Conservation (phyloP, 2,113 vertebrate species). For the Phylloscopus trochilus region DNA sequence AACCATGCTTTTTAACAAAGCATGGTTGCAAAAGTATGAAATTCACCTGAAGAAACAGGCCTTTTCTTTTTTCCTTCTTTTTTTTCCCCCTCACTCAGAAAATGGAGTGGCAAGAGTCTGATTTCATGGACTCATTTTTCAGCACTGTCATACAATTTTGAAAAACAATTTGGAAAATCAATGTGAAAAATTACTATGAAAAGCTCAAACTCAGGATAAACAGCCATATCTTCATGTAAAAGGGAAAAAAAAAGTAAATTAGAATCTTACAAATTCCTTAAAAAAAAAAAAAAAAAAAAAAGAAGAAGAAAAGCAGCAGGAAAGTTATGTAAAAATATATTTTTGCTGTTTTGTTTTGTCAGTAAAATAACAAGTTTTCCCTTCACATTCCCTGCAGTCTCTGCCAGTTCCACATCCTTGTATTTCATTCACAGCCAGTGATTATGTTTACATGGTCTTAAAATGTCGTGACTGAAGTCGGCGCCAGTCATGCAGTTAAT, state of each 20-base stretch:
- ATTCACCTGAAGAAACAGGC: neutral
- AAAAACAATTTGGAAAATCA: neutral
- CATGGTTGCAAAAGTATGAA: neutral
- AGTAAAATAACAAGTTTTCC: constrained; percentile 1
- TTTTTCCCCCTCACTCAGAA: neutral
- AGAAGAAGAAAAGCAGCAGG: neutral
- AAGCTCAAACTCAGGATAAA: neutral
- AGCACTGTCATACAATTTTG: neutral
- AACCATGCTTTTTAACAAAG: neutral
- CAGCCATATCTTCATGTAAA: neutral
- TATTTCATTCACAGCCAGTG: constrained; percentile 42
- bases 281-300: neutral
- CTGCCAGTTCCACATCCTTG: constrained; percentile 5
- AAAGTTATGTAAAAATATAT: neutral
- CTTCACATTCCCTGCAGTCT: neutral
- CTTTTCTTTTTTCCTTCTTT: neutral
- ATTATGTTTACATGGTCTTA: constrained; percentile 28
- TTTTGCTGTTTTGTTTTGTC: neutral
- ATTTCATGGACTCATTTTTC: neutral
- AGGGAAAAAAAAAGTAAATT: neutral
- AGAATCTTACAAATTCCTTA: neutral
- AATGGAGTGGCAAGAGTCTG: neutral
- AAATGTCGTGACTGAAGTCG: constrained; percentile 32
- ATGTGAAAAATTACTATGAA: neutral
- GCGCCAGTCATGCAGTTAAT: constrained; percentile 55